Evolutionary conservation across 2,888 invertebrate genomes (phyloP), one percentile per base, ranked within the genome.

Genomic region (Melanostoma mellinum): DNA sequence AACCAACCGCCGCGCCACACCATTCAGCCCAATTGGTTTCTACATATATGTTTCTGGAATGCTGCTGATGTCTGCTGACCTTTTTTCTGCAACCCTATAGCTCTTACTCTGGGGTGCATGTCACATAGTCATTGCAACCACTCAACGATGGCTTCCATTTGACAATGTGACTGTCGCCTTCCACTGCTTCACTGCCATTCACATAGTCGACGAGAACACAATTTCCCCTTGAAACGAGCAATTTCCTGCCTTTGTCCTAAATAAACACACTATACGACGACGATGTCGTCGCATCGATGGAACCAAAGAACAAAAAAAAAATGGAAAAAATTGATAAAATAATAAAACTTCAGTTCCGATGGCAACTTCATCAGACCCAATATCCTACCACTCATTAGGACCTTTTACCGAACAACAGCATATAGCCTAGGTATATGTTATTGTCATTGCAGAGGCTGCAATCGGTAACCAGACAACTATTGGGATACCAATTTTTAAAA

Each of bases 171-270:
- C 61, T 71, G 74, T 74, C 82, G 74, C 74, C 74, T 71, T 84
- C 50, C 65, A 52, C 53, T 71, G 48, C 81, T 56, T 61, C 58
- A 71, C 38, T 42, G 60, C 61, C 72, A 72, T 73, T 52, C 61
- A 56, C 60, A 56, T 48, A 58, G 6, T 48, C 67, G 63, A 36
- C 69, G 44, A 84, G 79, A 79, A 71, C 67, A 75, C 79, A 79
- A 84, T 84, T 84, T 79, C 84, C 84, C 84, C 74, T 84, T 71
- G 84, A 84, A 84, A 79, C 71, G 74, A 84, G 79, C 79, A 84
- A 84, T 84, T 84, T 84, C 84, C 84, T 84, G 79, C 50, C 79
- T 60, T 71, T 67, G 84, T 84, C 84, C 84, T 84, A 84, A 84
- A 75, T 60, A 84, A 84, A 84, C 84, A 84, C n/a, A 63, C 56